These are phyloP conservation scores for Brevimyrus niger DNA, from an alignment of 2,113 vertebrate species.

Conservation along the genomic window DNA sequence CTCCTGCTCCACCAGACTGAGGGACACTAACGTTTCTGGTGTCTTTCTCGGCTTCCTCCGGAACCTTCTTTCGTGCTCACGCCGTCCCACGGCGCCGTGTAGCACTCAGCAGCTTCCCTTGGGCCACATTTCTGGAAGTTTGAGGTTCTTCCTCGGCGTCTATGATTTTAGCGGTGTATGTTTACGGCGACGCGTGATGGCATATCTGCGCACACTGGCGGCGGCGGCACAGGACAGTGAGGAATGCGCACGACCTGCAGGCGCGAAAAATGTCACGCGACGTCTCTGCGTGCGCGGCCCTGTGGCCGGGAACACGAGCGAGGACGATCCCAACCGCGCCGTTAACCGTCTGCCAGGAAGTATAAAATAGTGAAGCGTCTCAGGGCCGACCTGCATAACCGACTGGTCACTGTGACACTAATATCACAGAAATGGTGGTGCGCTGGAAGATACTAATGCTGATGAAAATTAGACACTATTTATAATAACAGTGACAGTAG, in stretches of 20 bases:
- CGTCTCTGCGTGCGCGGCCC: background rate
- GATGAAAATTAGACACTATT: background rate
- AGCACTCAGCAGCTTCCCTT: background rate
- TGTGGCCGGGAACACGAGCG: background rate
- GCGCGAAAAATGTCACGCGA: background rate
- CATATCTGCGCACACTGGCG: background rate
- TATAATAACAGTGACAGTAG: background rate
- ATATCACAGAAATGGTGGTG: background rate
- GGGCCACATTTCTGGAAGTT: background rate
- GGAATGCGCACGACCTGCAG: background rate
- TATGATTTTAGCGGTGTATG: background rate
- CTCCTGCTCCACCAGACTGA: background rate
- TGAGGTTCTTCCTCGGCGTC: background rate
- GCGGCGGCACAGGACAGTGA: background rate
- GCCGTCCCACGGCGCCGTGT: too few relatives aligned
- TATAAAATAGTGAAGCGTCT: background rate
- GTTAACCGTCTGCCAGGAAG: background rate
- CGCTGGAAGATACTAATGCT: background rate
- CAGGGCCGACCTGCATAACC: background rate
- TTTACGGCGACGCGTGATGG: background rate
- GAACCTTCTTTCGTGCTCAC: background rate
- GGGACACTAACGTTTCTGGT: background rate
- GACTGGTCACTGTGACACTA: background rate
- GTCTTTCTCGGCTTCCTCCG: background rate
- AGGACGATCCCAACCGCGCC: background rate